phyloP scores from a whole-genome alignment of 2,113 vertebrate genomes.

The Ahaetulla prasina region DNA sequence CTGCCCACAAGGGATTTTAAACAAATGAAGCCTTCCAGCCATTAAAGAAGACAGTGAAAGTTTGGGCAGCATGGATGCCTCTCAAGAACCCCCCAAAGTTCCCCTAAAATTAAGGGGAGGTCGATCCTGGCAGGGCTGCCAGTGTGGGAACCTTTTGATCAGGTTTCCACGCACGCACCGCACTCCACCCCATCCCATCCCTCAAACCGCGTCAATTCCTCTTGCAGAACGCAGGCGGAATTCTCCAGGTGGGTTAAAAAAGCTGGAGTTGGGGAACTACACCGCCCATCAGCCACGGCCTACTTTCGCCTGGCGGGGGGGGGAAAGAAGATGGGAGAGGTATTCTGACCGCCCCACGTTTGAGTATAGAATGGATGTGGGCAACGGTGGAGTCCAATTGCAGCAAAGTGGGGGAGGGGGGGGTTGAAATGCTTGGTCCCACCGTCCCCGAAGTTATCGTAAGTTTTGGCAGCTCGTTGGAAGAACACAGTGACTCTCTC shows the following conservation, averaged over 20 bases:
- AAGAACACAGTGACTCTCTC: not conserved
- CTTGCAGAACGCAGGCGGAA: not conserved
- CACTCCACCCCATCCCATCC: rapidly evolving
- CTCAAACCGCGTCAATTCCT: not conserved
- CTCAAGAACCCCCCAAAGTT: not conserved
- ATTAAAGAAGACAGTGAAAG: not conserved
- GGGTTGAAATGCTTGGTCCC: not conserved
- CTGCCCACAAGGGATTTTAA: not conserved
- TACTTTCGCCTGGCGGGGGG: not conserved
- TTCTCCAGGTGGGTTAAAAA: not conserved
- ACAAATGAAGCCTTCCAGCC: not conserved
- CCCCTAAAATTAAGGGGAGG: not conserved
- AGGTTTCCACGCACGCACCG: not conserved
- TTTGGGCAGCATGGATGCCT: not conserved
- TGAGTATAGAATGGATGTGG: not conserved
- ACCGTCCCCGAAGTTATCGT: not conserved
- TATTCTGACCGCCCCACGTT: not conserved
- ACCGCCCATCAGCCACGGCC: not conserved
- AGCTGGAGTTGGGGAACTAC: not conserved
- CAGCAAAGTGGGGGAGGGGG: not conserved
- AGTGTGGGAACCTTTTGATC: not conserved
- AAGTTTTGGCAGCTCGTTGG: not conserved
- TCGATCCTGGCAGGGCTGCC: not conserved
- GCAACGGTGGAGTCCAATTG: not conserved
- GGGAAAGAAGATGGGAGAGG: not conserved